Conservation (phyloP, 2,797 vertebrate species). For the Rhynchonycteris naso region DNA sequence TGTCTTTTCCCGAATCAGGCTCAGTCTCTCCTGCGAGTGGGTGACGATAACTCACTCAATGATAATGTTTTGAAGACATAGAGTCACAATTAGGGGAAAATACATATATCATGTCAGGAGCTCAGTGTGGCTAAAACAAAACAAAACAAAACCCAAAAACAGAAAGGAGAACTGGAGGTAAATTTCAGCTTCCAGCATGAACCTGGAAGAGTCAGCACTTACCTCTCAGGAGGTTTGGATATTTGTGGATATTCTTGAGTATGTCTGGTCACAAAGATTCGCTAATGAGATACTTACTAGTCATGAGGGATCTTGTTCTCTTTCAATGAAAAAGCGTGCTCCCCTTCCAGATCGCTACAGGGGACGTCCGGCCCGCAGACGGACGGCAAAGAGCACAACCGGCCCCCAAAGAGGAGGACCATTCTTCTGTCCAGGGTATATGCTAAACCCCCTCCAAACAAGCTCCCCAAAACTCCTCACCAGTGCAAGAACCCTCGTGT, state of each 20-base stretch:
- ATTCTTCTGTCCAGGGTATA: background rate
- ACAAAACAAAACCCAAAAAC: background rate
- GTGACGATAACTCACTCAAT: background rate
- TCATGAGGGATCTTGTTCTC: background rate
- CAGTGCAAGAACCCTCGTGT: background rate
- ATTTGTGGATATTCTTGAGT: background rate
- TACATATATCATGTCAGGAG: background rate
- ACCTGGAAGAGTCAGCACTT: background rate
- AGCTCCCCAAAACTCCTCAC: background rate
- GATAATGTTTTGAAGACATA: background rate
- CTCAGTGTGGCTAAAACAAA: background rate
- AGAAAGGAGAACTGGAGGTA: background rate
- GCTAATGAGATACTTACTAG: background rate
- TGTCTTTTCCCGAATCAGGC: background rate
- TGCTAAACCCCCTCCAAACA: too few species aligned
- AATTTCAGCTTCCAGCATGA: background rate
- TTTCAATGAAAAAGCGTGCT: background rate
- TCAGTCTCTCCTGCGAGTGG: background rate
- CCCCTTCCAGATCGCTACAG: background rate
- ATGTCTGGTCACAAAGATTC: background rate
- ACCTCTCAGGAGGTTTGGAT: background rate
- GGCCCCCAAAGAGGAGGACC: background rate
- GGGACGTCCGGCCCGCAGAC: too few species aligned
- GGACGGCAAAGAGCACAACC: background rate
- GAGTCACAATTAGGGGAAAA: background rate